Percentiles rank a stretch among this genome's conserved stretches.
These are phyloP conservation scores for Melipona bicolor DNA, from an alignment of 2,888 invertebrate species.

Conservation along the genomic window DNA sequence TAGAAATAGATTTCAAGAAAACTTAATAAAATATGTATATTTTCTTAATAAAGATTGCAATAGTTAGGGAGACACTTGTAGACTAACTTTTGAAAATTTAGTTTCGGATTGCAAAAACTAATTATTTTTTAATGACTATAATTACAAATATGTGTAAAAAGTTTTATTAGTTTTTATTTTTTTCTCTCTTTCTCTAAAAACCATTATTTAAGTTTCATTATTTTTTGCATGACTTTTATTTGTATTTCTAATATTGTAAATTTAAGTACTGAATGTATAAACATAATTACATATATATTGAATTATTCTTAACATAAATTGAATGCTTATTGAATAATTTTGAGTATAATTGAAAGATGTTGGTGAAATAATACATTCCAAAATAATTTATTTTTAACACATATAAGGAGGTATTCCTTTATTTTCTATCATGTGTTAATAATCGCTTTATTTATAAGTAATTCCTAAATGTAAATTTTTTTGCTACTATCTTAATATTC, in stretches of 20 bases:
- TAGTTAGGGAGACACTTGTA: constrained; percentile 5
- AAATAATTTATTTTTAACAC: not conserved
- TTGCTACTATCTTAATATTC: not conserved
- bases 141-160: not conserved
- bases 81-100: constrained; percentile 1
- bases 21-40: constrained; percentile 19
- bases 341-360: not conserved
- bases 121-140: not conserved
- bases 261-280: not conserved
- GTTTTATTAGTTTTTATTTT: not conserved
- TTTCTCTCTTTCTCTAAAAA: not conserved
- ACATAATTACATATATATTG: not conserved
- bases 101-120: not conserved
- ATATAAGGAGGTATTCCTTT: constrained; percentile 7
- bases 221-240: not conserved
- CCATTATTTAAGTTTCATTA: not conserved
- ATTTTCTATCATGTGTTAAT: constrained; percentile 11
- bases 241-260: not conserved
- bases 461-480: not conserved
- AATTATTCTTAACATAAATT: not conserved
- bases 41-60: constrained; percentile 32
- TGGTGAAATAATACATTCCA: constrained; percentile 13
- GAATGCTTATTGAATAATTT: not conserved
- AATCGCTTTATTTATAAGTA: constrained; percentile 5
- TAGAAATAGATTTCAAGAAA: constrained; percentile 9